Base-by-base conservation (phyloP, 2,797 vertebrate species). In the Enteromius unitaeniatus region DNA sequence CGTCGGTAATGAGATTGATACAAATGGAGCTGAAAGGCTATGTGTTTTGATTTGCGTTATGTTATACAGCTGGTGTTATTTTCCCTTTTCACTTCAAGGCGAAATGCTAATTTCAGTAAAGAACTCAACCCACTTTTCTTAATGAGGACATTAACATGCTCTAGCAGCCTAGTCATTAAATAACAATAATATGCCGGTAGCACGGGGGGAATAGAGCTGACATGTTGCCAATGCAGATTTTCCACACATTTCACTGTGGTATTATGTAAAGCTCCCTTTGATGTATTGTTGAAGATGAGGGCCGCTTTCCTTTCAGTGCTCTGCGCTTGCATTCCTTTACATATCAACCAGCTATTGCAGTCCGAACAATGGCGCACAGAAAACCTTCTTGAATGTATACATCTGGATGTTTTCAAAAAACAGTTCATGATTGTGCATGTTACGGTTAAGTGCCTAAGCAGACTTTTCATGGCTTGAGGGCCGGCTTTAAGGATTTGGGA, bases 81-180 rank as follows among this genome's bases (percentile, higher is more conserved):
- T 34, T 64, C 62, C 51, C 26, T 64, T 74, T 78, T 68, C 51
- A 83, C 81, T 80, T 74, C 42, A 51, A 84, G 85, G 85, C 65
- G 64, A 45, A 80, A 81, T 84, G 85, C 67, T 73, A 87, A 82
- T 83, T 42, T 19, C 67, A 68, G 85, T 79, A 75, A 68, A 60
- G 73, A 84, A 55, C 84, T 87, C 85, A 84, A 34, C 73, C 85
- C 49, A 80, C 69, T 77, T 85, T 84, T 80, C 73, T 42, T 79
- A 83, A 76, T 84, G 85, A 83, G 84, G 85, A 89, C 83, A 87
- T 89, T 89, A 88, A 86, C 78, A 6, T 21, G 83, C 72, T 81
- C 75, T 72, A 88, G 85, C 90, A 88, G 86, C 84, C 86, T 84
- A 83, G 79, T 86, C 67, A 81, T 89, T 84, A 81, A 84, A 78